These are phyloP conservation scores for Cryptocephalus primarius DNA, from an alignment of 2,888 invertebrate genomes.

Conservation along the genomic window DNA sequence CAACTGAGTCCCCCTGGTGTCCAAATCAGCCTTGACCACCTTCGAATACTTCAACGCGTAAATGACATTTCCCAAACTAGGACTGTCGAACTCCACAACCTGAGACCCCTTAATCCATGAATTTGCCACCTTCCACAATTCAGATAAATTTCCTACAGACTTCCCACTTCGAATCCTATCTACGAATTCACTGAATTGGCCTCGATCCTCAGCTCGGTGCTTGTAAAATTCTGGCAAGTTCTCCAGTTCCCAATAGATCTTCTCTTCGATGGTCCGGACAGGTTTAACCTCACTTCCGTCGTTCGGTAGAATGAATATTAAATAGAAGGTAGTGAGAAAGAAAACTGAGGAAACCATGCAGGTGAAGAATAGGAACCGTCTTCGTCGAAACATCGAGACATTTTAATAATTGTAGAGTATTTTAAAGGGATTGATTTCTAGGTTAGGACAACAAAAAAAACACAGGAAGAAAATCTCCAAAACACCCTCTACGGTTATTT, in stretches of 20 bases:
- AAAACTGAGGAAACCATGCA: slow-evolving; percentile 11
- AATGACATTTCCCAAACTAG: slow-evolving; percentile 51
- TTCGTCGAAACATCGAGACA: too few relatives aligned
- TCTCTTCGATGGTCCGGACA: slow-evolving; percentile 13
- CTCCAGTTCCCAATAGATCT: slow-evolving; percentile 18
- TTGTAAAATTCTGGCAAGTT: slow-evolving; percentile 17
- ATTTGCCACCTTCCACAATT: slow-evolving; percentile 32
- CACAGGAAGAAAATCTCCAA: too few relatives aligned
- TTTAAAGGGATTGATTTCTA: too few relatives aligned
- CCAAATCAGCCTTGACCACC: slow-evolving; percentile 66
- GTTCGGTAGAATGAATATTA: slow-evolving; percentile 20
- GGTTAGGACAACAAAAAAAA: too few relatives aligned
- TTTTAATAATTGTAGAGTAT: too few relatives aligned
- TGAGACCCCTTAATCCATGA: slow-evolving; percentile 33
- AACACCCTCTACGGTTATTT: too few relatives aligned
- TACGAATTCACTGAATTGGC: slow-evolving; percentile 19
- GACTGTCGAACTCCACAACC: slow-evolving; percentile 31
- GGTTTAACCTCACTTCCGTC: slow-evolving; percentile 22
- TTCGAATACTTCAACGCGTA: slow-evolving; percentile 53
- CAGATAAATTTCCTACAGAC: slow-evolving; percentile 8
- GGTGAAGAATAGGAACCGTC: too few relatives aligned
- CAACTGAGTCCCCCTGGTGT: slow-evolving; percentile 79
- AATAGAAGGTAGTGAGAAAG: slow-evolving; percentile 22
- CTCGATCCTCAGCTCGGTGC: slow-evolving; percentile 10
- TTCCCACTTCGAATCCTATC: slow-evolving; percentile 10